A percentile compares a stretch with the other conserved stretches of the same genome.
Evolutionary conservation across 1,140 invertebrate species (phyloP).

Genomic region (Halesus radiatus): DNA sequence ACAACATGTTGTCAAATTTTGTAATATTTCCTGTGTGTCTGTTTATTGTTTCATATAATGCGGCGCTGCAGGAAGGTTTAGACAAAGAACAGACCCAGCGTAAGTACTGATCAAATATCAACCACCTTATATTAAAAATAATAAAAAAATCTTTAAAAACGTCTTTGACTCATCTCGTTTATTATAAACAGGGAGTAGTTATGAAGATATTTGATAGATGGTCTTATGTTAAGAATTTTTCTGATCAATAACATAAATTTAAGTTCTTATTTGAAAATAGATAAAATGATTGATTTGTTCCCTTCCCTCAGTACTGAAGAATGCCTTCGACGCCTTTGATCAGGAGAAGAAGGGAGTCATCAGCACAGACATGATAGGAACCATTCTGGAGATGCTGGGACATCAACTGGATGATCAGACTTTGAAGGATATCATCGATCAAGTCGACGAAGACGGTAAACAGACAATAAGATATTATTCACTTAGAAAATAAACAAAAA

Average conservation of each 20-base stretch:
- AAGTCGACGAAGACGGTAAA: slow-evolving; percentile 78
- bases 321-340: slow-evolving; percentile 86
- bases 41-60: slow-evolving; percentile 36
- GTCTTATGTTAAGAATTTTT: too few relatives aligned
- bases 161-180: too few relatives aligned
- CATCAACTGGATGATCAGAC: slow-evolving; percentile 78
- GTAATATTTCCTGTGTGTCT: not conserved
- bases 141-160: too few relatives aligned
- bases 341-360: slow-evolving; percentile 83
- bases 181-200: too few relatives aligned
- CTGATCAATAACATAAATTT: too few relatives aligned
- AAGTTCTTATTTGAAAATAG: too few relatives aligned
- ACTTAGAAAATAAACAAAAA: too few relatives aligned
- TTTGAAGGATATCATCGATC: slow-evolving; percentile 76
- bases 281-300: too few relatives aligned
- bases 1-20: too few relatives aligned
- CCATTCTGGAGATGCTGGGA: slow-evolving; percentile 84
- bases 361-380: slow-evolving; percentile 80
- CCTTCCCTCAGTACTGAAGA: slow-evolving; percentile 76
- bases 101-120: slow-evolving; percentile 59
- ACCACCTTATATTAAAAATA: too few relatives aligned
- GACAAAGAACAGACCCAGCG: slow-evolving; percentile 72
- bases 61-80: slow-evolving; percentile 67
- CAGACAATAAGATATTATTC: too few relatives aligned
- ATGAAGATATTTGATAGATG: too few relatives aligned